A percentile compares a stretch with the other conserved stretches of the same genome.
Evolutionary conservation across 1,140 invertebrate species (phyloP).

Genomic region (Sycophaga agraensis): DNA sequence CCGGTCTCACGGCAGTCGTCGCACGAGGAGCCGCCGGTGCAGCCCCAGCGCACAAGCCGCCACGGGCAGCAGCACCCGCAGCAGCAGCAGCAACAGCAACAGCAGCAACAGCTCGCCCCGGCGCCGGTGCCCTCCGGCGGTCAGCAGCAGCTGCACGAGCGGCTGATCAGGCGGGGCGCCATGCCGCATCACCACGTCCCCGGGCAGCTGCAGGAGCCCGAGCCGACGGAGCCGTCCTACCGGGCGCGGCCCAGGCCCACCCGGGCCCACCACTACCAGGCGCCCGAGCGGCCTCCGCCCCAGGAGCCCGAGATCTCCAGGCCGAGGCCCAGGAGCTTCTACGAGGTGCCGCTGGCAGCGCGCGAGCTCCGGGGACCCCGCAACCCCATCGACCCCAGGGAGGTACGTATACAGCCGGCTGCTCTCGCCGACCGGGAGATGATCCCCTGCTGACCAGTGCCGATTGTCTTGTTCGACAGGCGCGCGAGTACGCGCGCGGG

Average conservation of each 20-base stretch:
- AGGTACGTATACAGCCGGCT: conserved; percentile 39
- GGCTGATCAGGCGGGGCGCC: conserved; percentile 19
- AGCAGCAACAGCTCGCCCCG: no score
- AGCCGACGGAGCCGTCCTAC: conserved; percentile 41
- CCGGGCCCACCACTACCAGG: not conserved
- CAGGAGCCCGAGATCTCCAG: conserved; percentile 46
- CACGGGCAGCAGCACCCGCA: no score
- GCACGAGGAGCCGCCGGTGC: conserved; percentile 20
- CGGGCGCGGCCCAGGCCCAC: conserved; percentile 44
- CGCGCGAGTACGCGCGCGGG: conserved; percentile 24
- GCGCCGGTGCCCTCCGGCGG: no score
- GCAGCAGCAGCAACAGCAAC: conserved; percentile 19
- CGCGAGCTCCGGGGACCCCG: conserved; percentile 48
- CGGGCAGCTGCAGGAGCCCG: conserved; percentile 29
- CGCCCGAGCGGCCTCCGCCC: conserved; percentile 1
- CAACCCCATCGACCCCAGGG: conserved; percentile 43
- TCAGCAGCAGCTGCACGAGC: conserved; percentile 24
- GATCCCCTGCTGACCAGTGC: no score
- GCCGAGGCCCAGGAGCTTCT: conserved; percentile 52
- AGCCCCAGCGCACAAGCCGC: conserved; percentile 5
- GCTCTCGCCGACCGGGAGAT: no score
- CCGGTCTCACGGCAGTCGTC: conserved; percentile 24
- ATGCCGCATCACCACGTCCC: conserved; percentile 16
- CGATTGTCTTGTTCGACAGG: conserved; percentile 8
- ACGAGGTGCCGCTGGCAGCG: conserved; percentile 47